These are phyloP conservation scores for Pachycephala philippinensis DNA, from an alignment of 2,113 vertebrate species.

Conservation along the genomic window DNA sequence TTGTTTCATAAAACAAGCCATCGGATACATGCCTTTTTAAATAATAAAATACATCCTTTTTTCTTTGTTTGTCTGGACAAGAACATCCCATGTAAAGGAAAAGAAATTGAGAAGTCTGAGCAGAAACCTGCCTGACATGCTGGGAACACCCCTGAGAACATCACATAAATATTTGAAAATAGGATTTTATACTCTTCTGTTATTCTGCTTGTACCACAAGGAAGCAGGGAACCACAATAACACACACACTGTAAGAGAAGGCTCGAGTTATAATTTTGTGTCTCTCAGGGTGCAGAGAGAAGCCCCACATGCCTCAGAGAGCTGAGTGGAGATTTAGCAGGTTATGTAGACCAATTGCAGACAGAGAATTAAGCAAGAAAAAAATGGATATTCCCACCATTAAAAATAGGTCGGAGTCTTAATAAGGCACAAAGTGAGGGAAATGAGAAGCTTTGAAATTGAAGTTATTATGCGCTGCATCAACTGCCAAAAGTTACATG, in stretches of 20 bases:
- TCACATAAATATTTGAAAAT: not conserved
- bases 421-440: constrained; percentile 6
- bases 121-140: not conserved
- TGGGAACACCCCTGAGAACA: not conserved
- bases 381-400: not conserved
- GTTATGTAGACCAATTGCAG: not conserved
- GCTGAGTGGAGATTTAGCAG: not conserved
- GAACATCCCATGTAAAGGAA: not conserved
- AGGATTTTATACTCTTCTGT: not conserved
- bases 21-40: not conserved
- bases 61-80: not conserved
- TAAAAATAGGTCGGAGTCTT: not conserved
- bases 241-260: not conserved
- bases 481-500: not conserved
- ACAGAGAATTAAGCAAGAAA: not conserved
- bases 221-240: not conserved
- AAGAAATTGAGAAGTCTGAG: not conserved
- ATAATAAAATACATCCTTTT: not conserved
- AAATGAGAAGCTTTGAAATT: constrained; percentile 26
- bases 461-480: not conserved
- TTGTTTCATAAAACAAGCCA: not conserved
- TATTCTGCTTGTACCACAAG: not conserved
- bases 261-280: not conserved
- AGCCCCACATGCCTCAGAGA: not conserved
- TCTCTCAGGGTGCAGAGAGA: not conserved